Evolutionary conservation across 1,140 invertebrate genomes (phyloP), one percentile per base, ranked within the genome.

Genomic region (Drosophila varians): DNA sequence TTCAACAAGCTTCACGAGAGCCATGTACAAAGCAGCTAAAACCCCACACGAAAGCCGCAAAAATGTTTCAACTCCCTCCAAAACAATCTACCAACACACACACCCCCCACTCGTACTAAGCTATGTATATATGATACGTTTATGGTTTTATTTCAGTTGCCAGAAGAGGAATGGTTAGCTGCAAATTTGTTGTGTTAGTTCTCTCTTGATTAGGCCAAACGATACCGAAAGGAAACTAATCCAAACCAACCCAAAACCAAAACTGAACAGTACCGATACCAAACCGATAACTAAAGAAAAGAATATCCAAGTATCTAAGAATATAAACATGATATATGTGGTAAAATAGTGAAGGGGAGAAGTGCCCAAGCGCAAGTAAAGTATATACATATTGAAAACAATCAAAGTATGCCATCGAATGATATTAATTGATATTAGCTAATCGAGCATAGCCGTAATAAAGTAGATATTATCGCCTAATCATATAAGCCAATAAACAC

Each of bases 111-210:
- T 66, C 12, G 52, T 55, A 48, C 28, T 56, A 43, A 38, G 43
- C 53, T 26, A 40, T 47, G 52, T 72, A 42, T 71, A 48, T 61
- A 64, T 64, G 51, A 77, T 79, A 75, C 78, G 80, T 84, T 89
- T 86, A 79, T 86, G 80, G 78, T 89, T 76, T 74, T 84, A 89
- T 91, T 91, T 90, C 90, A 91, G 90, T 90, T 91, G 88, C 88
- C 87, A 90, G 90, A 91, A 86, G 90, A 91, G 84, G 90, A 91
- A 76, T 91, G 90, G 90, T 77, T 91, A 91, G 90, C 90, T 72
- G 90, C 90, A 65, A 91, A 91, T 91, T 91, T 91, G 77, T 90
- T 91, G 83, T 91, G 90, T 90, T 91, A 91, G 89, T 89, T 88
- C 51, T 58, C 36, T 61, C 52, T 69, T 61, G 65, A 52, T 76